Percentiles rank a stretch among this genome's conserved stretches.
These are phyloP conservation scores for Motacilla alba DNA, from an alignment of 2,113 vertebrate species.

Conservation along the genomic window DNA sequence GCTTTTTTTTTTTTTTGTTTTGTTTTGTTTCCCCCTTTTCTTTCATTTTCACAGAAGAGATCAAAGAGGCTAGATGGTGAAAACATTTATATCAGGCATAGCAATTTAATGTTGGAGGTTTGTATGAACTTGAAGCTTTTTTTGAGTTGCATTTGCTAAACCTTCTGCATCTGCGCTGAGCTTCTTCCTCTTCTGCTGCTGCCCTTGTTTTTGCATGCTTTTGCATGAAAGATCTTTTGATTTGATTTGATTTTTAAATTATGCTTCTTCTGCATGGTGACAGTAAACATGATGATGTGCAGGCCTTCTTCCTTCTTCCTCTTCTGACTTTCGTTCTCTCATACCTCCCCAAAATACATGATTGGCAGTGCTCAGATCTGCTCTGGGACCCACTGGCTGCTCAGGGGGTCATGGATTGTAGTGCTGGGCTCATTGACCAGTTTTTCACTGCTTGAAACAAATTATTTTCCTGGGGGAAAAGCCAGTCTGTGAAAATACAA, in stretches of 20 bases:
- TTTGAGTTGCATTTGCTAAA: constrained; percentile 72
- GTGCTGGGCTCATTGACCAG: not conserved
- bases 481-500: not conserved
- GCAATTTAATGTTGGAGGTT: constrained; percentile 99
- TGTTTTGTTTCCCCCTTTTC: constrained; percentile 65
- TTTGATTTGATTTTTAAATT: not conserved
- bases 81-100: constrained; percentile 99
- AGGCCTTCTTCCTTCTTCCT: constrained; percentile 60
- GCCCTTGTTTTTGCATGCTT: constrained; percentile 73
- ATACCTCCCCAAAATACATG: constrained; percentile 70
- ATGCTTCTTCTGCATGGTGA: constrained; percentile 73
- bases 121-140: constrained; percentile 86
- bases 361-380: constrained; percentile 69
- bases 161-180: constrained; percentile 63
- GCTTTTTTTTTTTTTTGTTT: constrained; percentile 68
- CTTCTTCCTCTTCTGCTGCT: constrained; percentile 62
- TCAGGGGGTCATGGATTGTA: accelerated
- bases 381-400: not conserved
- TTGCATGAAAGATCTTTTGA: constrained; percentile 64
- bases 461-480: not conserved
- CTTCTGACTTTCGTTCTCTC: constrained; percentile 70
- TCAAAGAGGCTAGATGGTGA: constrained; percentile 99
- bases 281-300: constrained; percentile 41
- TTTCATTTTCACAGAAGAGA: constrained; percentile 94
- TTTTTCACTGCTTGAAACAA: not conserved